Evolutionary conservation across 2,797 vertebrate genomes (phyloP).

Genomic region (Xyrichtys novacula): DNA sequence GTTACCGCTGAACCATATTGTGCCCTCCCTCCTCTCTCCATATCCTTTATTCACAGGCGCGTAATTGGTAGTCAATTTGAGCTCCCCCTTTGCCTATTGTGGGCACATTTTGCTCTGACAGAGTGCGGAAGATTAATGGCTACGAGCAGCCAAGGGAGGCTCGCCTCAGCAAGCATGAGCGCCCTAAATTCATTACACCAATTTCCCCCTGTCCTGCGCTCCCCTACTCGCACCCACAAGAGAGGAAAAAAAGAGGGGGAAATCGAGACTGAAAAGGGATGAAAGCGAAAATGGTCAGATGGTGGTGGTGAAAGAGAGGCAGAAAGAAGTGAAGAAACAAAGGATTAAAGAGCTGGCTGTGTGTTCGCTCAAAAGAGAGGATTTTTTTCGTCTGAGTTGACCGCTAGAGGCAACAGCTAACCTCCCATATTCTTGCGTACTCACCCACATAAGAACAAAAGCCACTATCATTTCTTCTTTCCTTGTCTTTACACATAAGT

Average conservation of each 20-base stretch:
- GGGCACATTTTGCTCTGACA: constrained; percentile 89
- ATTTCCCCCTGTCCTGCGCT: constrained; percentile 87
- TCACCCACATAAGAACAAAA: neutral
- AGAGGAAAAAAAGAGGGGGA: constrained; percentile 35
- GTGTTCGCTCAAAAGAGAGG: too few relatives aligned
- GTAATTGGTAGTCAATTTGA: constrained; percentile 92
- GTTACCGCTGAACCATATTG: constrained; percentile 81
- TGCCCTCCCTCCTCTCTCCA: constrained; percentile 81
- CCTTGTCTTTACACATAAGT: too few relatives aligned
- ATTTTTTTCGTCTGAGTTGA: constrained; percentile 27
- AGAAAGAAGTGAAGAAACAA: constrained; percentile 72
- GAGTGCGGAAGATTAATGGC: constrained; percentile 92
- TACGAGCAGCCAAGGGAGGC: constrained; percentile 85
- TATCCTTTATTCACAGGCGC: constrained; percentile 90
- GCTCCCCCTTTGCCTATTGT: constrained; percentile 89
- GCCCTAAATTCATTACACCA: constrained; percentile 92
- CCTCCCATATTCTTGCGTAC: constrained; percentile 11
- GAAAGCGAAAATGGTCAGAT: constrained; percentile 76
- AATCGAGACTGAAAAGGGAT: constrained; percentile 66
- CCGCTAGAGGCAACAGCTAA: constrained; percentile 18
- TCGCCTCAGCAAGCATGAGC: constrained; percentile 87
- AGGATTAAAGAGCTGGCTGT: constrained; percentile 67
- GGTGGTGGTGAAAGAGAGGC: constrained; percentile 60
- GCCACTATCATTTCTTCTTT: neutral
- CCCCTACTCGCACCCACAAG: constrained; percentile 70